Conservation (phyloP, 2,113 vertebrate genomes). For the Rhodinocichla rosea region DNA sequence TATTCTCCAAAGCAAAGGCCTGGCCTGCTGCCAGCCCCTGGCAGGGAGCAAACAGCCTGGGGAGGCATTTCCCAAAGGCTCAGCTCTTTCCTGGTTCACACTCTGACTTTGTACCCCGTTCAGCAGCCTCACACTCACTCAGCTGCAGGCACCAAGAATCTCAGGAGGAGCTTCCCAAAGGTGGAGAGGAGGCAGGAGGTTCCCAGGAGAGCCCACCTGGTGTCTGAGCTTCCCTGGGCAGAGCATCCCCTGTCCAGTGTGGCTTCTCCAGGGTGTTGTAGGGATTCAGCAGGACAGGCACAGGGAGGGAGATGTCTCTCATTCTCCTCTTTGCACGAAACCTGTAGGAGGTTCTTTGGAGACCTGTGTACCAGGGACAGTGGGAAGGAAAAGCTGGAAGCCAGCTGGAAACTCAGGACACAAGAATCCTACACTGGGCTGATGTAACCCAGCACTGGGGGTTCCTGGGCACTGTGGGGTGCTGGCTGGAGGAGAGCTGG, state of each 20-base stretch:
- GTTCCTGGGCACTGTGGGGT: neutral
- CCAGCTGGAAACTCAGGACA: neutral
- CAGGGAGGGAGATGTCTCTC: neutral
- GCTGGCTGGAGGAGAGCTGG: neutral
- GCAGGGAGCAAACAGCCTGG: neutral
- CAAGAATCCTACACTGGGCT: neutral
- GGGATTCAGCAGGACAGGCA: neutral
- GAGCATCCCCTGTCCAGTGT: neutral
- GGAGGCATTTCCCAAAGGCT: neutral
- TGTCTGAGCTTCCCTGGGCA: neutral
- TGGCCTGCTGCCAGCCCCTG: neutral
- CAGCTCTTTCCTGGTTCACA: accelerated
- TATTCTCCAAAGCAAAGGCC: conserved; percentile 15
- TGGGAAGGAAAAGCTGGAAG: neutral
- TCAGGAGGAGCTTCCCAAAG: neutral
- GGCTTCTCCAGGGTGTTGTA: neutral
- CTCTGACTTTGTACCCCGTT: neutral
- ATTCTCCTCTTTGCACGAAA: neutral
- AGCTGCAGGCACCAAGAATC: neutral
- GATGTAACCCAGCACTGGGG: neutral
- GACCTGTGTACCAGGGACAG: neutral
- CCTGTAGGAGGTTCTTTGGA: neutral
- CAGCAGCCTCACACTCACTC: neutral
- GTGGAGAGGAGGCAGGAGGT: neutral
- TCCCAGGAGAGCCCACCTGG: neutral